Conservation (phyloP, 1,140 invertebrate species). For the Colletes gigas region DNA sequence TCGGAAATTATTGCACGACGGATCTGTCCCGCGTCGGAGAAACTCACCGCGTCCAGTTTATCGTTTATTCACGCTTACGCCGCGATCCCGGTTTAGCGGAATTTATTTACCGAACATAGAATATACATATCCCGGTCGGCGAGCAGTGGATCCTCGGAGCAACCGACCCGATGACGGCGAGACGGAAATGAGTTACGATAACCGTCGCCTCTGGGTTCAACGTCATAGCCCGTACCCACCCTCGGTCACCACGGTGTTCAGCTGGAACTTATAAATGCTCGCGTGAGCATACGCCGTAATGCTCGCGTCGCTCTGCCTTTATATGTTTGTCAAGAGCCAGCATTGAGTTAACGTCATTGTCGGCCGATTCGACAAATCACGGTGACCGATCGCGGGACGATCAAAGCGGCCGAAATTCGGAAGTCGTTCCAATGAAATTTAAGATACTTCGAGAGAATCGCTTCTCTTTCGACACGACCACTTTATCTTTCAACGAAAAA, state of each 20-base stretch:
- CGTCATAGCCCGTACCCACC: conserved; percentile 14
- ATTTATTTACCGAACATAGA: conserved; percentile 29
- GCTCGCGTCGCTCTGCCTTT: conserved; percentile 68
- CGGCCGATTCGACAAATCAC: conserved; percentile 33
- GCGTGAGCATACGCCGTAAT: conserved; percentile 66
- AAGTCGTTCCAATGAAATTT: neutral
- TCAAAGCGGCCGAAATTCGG: neutral
- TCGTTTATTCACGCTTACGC: conserved; percentile 7
- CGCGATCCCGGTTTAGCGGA: neutral
- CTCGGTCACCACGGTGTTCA: conserved; percentile 1
- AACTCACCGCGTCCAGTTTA: conserved; percentile 14
- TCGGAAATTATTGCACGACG: conserved; percentile 8
- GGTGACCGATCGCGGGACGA: neutral
- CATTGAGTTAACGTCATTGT: conserved; percentile 67
- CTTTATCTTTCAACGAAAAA: no score
- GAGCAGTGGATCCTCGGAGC: conserved; percentile 27
- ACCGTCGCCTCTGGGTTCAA: conserved; percentile 61
- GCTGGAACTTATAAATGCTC: conserved; percentile 64
- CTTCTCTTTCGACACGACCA: no score
- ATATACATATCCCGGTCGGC: neutral
- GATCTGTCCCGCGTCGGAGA: conserved; percentile 1
- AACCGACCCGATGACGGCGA: conserved; percentile 62
- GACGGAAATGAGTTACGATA: conserved; percentile 68
- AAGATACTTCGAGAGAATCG: neutral
- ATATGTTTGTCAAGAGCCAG: conserved; percentile 68